These are phyloP conservation scores for Sycobia sp. DNA, from an alignment of 1,140 invertebrate species.

Conservation along the genomic window DNA sequence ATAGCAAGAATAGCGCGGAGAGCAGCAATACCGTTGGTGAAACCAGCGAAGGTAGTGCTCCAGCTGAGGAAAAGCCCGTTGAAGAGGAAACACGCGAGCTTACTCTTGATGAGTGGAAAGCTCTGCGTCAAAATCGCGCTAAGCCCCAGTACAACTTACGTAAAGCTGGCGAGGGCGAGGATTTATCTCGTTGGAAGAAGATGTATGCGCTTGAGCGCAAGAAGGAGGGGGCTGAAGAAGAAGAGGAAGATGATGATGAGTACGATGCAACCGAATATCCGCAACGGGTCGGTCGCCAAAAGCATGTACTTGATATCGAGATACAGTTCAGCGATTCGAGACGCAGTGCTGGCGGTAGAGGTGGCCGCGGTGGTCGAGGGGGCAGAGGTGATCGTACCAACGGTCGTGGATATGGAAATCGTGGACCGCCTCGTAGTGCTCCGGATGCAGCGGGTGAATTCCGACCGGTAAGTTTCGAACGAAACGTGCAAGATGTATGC, in stretches of 20 bases:
- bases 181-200: constrained; percentile 90
- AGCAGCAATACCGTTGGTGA: constrained; percentile 36
- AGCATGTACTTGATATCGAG: constrained; percentile 85
- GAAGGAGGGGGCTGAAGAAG: constrained; percentile 72
- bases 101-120: constrained; percentile 90
- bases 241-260: constrained; percentile 74
- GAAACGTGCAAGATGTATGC: too few relatives aligned
- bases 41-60: constrained; percentile 48
- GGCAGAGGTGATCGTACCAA: constrained; percentile 54
- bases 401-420: constrained; percentile 53
- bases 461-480: constrained; percentile 51
- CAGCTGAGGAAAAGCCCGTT: constrained; percentile 60
- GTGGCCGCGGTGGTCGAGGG: constrained; percentile 64
- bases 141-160: constrained; percentile 88
- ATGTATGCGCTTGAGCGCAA: constrained; percentile 85
- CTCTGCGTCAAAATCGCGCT: constrained; percentile 70
- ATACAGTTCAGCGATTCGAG: constrained; percentile 86
- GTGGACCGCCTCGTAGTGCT: constrained; percentile 50
- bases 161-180: constrained; percentile 91
- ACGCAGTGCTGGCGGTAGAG: constrained; percentile 70
- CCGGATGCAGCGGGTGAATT: constrained; percentile 44
- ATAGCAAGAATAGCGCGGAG: constrained; percentile 52
- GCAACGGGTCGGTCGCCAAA: constrained; percentile 85
- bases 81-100: constrained; percentile 81
- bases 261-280: constrained; percentile 78